Evolutionary conservation across 35 echinoderm and acorn worm genomes (phyloP), one percentile per base, ranked within the genome.

Genomic region (Holothuria glaberrima): DNA sequence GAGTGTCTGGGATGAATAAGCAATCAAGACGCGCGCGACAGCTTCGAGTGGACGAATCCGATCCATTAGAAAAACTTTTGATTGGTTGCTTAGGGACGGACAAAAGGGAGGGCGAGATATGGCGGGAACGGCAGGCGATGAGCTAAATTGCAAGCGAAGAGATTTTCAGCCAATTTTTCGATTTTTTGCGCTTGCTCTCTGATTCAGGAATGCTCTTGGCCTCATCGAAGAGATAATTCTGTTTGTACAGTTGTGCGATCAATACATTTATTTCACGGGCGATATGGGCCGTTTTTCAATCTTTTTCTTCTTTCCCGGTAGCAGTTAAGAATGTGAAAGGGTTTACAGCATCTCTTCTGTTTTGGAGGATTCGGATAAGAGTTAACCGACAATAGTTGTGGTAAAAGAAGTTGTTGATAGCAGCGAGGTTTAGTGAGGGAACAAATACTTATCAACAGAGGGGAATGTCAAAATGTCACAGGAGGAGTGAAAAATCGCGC

Each of bases 201-300:
- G 94, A 96, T 96, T 92, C 91, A 87, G 89, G 79, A 82, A 60
- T 60, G 66, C 87, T 61, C 30, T 35, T 66, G 48, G 87, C 88
- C 89, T 90, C 94, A 87, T 88, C 83, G 60, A 75, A 41, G 72
- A 46, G 91, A 65, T 93, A 96, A 96, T 93, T 92, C 77, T 96
- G 94, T 96, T 96, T 92, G 89, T 88, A 89, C 94, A 96, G 94
- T 86, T 90, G 91, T 58, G 41, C 94, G 83, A 93, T 96, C 94
- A 86, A 96, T 96, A 87, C 4, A 36, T 69, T 71, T 87, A 54
- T 67, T 87, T 67, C 85, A 71, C 85, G 85, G 85, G 85, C 85
- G 66, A 87, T 87, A 71, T 87, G 59, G 85, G 59, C 33, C 61
- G 60, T 87, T 87, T 48, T 87, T 46, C 66, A 87, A 87, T 87